These are phyloP conservation scores for Phrynosoma blainvillii DNA, from an alignment of 2,113 vertebrate species.

Conservation along the genomic window DNA sequence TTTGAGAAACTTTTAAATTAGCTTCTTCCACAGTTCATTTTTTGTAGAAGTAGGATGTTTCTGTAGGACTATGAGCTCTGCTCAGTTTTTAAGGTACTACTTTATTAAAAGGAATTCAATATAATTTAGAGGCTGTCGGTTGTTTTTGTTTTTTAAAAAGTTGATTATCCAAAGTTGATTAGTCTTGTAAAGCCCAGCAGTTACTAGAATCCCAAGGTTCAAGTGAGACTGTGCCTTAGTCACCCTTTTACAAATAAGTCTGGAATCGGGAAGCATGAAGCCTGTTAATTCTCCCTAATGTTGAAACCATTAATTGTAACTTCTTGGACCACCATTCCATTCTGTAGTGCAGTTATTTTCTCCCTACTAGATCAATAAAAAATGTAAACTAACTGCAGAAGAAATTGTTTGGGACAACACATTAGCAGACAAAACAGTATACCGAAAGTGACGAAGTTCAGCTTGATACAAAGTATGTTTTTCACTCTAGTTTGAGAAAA, in stretches of 20 bases:
- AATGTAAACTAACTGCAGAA: not conserved
- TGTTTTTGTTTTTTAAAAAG: too few relatives aligned
- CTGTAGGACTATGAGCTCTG: too few relatives aligned
- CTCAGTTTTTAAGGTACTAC: too few relatives aligned
- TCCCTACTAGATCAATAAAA: not conserved
- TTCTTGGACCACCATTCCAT: not conserved
- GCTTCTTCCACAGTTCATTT: too few relatives aligned
- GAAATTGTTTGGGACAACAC: not conserved
- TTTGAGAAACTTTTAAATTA: too few relatives aligned
- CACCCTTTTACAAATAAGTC: not conserved
- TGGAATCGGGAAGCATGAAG: not conserved
- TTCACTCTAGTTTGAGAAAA: not conserved
- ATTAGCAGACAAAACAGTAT: not conserved
- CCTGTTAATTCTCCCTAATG: not conserved
- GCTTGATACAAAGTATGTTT: not conserved
- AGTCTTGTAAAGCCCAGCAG: too few relatives aligned
- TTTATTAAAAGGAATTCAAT: too few relatives aligned
- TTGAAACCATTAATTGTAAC: not conserved
- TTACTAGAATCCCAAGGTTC: too few relatives aligned
- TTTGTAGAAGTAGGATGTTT: too few relatives aligned
- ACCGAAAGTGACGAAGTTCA: not conserved
- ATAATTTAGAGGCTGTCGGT: too few relatives aligned
- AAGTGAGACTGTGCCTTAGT: not conserved
- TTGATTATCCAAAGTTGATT: too few relatives aligned
- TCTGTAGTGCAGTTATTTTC: not conserved